Conservation (phyloP, 2,113 vertebrate genomes). For the Hippolais icterina region DNA sequence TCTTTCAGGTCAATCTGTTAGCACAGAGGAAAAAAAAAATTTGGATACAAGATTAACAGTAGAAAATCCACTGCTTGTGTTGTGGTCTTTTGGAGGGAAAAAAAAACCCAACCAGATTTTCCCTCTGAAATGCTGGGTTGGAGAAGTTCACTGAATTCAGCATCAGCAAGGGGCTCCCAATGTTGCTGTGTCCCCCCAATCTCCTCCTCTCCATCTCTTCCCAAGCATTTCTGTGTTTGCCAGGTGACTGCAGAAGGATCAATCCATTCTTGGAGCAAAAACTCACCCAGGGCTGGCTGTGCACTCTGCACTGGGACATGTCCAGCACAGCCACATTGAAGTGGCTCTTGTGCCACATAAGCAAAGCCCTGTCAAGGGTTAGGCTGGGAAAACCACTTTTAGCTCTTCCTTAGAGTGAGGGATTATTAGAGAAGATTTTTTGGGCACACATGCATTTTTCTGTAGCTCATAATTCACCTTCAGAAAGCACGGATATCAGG, state of each 20-base stretch:
- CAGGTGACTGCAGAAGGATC: not conserved
- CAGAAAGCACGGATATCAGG: not conserved
- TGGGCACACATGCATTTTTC: not conserved
- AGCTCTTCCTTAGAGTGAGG: not conserved
- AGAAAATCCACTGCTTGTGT: constrained; percentile 13
- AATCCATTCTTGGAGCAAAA: not conserved
- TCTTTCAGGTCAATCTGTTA: constrained; percentile 60
- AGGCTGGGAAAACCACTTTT: not conserved
- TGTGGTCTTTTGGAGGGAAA: not conserved
- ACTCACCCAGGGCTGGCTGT: not conserved
- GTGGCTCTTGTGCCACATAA: not conserved
- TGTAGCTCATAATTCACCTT: not conserved
- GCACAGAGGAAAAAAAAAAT: not conserved
- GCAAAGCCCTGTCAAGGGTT: not conserved
- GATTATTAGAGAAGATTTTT: not conserved
- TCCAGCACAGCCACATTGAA: not conserved
- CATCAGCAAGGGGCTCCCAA: not conserved
- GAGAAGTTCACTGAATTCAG: not conserved
- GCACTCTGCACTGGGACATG: not conserved
- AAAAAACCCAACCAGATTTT: not conserved
- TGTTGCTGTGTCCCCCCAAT: not conserved
- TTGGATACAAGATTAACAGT: constrained; percentile 13
- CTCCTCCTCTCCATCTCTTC: not conserved
- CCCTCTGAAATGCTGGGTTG: not conserved
- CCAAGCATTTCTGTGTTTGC: not conserved